Conservation (phyloP, 2,888 invertebrate species). For the Euzophera pinguis region DNA sequence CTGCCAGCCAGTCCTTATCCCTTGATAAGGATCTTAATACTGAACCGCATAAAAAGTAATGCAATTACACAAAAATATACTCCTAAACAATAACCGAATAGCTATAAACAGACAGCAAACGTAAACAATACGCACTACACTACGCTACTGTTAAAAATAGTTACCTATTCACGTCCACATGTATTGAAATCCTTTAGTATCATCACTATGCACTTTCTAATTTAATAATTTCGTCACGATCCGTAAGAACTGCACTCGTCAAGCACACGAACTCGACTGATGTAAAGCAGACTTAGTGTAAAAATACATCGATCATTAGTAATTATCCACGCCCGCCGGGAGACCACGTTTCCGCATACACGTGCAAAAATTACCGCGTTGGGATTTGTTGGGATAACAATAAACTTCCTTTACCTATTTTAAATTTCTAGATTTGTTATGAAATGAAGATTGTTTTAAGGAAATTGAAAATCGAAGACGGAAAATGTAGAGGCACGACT, state of each 20-base stretch:
- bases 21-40: no score
- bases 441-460: no score
- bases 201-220: slow-evolving; percentile 23
- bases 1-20: no score
- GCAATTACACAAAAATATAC: no score
- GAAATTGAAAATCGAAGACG: no score
- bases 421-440: no score
- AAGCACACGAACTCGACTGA: slow-evolving; percentile 26
- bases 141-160: neutral
- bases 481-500: no score
- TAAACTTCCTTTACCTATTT: no score
- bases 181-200: neutral
- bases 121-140: neutral
- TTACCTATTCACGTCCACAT: neutral
- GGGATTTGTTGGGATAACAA: neutral
- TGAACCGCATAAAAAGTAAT: no score
- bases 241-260: slow-evolving; percentile 24
- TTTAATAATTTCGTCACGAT: slow-evolving; percentile 34
- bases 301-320: slow-evolving; percentile 36
- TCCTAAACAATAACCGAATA: neutral
- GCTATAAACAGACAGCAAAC: neutral
- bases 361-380: neutral
- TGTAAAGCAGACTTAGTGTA: slow-evolving; percentile 38
- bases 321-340: slow-evolving; percentile 24
- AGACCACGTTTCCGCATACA: slow-evolving; percentile 13